A percentile compares a stretch with the other conserved stretches of the same genome.
phyloP scores from a whole-genome alignment of 2,113 vertebrate genomes.

The Sinosuthora webbiana region DNA sequence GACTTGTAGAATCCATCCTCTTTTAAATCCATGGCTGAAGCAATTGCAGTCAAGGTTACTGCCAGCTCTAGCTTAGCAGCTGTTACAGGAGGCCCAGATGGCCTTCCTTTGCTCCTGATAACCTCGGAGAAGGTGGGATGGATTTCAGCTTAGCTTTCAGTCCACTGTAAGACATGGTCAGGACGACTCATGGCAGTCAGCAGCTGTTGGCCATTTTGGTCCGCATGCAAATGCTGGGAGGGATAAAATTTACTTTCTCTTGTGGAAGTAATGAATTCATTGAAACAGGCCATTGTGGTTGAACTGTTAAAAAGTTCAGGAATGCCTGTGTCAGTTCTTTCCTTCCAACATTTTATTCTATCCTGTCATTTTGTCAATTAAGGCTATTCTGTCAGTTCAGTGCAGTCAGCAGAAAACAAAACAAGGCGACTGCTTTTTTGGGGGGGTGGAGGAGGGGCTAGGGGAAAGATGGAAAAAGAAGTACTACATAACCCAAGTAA shows the following conservation, averaged over 20 bases:
- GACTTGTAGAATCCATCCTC: background rate
- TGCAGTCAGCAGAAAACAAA: conserved; percentile 49
- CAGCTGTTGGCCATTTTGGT: background rate
- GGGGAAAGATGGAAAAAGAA: background rate
- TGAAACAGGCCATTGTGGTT: conserved; percentile 32
- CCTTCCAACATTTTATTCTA: conserved; percentile 47
- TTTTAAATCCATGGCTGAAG: background rate
- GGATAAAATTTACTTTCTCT: conserved; percentile 30
- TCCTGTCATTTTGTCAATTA: conserved; percentile 61
- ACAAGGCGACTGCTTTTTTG: background rate
- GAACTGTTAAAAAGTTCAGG: conserved; percentile 17
- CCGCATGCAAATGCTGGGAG: background rate
- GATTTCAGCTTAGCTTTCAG: background rate
- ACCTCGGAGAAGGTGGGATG: background rate
- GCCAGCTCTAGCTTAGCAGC: background rate
- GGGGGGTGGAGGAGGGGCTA: background rate
- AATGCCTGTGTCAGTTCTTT: conserved; percentile 47
- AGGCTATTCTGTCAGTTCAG: conserved; percentile 10
- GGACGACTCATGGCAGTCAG: background rate
- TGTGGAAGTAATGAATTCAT: background rate
- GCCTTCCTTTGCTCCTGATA: conserved; percentile 11
- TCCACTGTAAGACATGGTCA: background rate
- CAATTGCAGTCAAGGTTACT: background rate
- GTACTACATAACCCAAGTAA: background rate
- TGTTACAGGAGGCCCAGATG: background rate